A percentile compares a stretch with the other conserved stretches of the same genome.
Conservation (phyloP, 2,113 vertebrate genomes). For the Alligator sinensis region DNA sequence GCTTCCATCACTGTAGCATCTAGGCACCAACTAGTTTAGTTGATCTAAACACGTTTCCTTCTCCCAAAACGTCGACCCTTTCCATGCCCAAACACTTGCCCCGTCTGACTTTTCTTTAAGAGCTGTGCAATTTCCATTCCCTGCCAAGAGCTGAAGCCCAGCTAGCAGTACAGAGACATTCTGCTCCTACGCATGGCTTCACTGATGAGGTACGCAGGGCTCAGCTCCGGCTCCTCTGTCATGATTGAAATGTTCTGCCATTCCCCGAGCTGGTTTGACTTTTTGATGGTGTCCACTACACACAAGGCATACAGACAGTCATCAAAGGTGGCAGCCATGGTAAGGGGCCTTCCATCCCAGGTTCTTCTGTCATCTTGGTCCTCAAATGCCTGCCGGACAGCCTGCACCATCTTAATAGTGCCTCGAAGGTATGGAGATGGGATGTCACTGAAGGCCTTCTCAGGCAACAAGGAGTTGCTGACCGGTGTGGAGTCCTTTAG, state of each 20-base stretch:
- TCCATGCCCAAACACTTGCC: slow-evolving; percentile 27
- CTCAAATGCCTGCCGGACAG: slow-evolving; percentile 94
- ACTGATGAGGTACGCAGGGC: slow-evolving; percentile 95
- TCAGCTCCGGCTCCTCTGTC: slow-evolving; percentile 96
- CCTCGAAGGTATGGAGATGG: slow-evolving; percentile 94
- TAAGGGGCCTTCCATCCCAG: slow-evolving; percentile 95
- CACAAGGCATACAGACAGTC: slow-evolving; percentile 97
- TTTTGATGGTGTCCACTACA: slow-evolving; percentile 97
- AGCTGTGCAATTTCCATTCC: slow-evolving; percentile 20
- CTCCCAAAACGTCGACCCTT: background rate
- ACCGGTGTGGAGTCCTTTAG: slow-evolving; percentile 91
- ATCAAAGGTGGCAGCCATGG: slow-evolving; percentile 98
- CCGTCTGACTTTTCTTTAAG: slow-evolving; percentile 35
- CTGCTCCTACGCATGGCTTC: slow-evolving; percentile 97
- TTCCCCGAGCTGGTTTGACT: slow-evolving; percentile 95
- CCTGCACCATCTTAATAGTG: slow-evolving; percentile 97
- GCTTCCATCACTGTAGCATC: slow-evolving; percentile 16
- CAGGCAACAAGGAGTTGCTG: slow-evolving; percentile 90
- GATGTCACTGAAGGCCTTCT: slow-evolving; percentile 97
- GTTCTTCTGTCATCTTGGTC: slow-evolving; percentile 96
- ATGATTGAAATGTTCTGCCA: slow-evolving; percentile 98
- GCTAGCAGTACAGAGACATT: slow-evolving; percentile 97
- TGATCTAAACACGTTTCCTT: slow-evolving; percentile 32
- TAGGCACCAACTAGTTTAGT: slow-evolving; percentile 17
- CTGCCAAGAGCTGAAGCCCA: slow-evolving; percentile 29